Evolutionary conservation across 2,797 vertebrate genomes (phyloP).

Genomic region (Synanceia verrucosa): DNA sequence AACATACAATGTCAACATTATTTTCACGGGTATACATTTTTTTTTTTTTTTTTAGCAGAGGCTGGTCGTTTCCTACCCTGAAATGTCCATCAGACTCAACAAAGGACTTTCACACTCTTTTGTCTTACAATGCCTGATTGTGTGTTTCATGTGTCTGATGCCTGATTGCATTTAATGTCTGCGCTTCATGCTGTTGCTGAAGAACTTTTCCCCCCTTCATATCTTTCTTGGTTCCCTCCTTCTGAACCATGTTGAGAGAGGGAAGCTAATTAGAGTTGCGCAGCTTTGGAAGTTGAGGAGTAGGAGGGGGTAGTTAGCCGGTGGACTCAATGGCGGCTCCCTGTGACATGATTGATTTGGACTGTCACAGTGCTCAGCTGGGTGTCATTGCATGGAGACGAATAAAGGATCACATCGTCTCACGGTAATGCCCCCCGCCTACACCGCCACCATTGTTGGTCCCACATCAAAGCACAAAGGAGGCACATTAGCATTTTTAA

Average conservation of each 20-base stretch:
- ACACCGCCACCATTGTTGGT: conserved; percentile 86
- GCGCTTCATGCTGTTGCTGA: conserved; percentile 44
- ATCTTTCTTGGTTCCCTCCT: conserved; percentile 74
- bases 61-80: background rate
- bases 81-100: background rate
- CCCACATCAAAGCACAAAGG: conserved; percentile 91
- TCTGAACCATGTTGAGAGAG: conserved; percentile 62
- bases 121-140: background rate
- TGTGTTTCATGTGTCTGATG: conserved; percentile 26
- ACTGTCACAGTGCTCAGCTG: conserved; percentile 92
- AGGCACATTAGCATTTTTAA: conserved; percentile 92
- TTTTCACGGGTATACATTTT: no score
- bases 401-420: conserved; percentile 92
- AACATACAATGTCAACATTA: background rate
- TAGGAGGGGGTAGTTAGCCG: conserved; percentile 74
- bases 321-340: conserved; percentile 82
- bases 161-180: conserved; percentile 21
- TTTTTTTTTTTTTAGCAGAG: background rate
- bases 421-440: conserved; percentile 78
- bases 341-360: conserved; percentile 91
- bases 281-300: conserved; percentile 75
- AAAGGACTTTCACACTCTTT: conserved; percentile 13
- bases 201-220: conserved; percentile 48
- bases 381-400: conserved; percentile 89
- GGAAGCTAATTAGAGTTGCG: conserved; percentile 91